Base-by-base conservation (phyloP, 2,888 invertebrate species). In the Tipula confusa region DNA sequence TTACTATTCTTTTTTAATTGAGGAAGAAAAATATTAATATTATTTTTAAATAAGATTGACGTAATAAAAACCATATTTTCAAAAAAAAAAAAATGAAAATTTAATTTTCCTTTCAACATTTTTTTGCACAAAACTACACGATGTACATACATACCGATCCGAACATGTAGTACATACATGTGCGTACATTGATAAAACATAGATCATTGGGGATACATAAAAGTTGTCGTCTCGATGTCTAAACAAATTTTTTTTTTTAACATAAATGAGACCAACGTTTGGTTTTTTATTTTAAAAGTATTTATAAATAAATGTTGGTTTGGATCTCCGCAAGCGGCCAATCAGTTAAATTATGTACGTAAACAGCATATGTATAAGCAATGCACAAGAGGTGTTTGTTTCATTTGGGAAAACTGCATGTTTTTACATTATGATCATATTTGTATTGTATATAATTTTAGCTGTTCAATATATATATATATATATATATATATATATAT, bases 201-300 rank as follows among this genome's bases (percentile, higher is more conserved):
- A 64, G 64, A 64, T 48, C 48, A 48, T 48, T 48, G 18, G 64
- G 24, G 64, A 43, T 64, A 64, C 24, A 64, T 24, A n/a, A n/a
- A 64, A 64, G 24, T 64, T 64, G 64, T 64, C 64, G 64, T 64
- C 64, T 64, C 9, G 9, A 64, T 64, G 64, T 64, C 64, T 64
- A 64, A 64, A 64, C 64, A 64, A 64, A 9, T 9, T 64, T 64
- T 18, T 64, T 24, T 24, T 18, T 64, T 64, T 64, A 64, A 64
- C 64, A 64, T 64, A 64, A 64, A 64, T 64, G 64, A 64, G 64
- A 64, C 64, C 64, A 64, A 64, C 64, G 64, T 64, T 64, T 64
- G 24, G 64, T 64, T 64, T 33, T 33, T 64, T 64, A 64, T 64
- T 64, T 64, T 64, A 24, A 24, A 64, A 64, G 64, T 64, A 24